phyloP scores from a whole-genome alignment of 2,797 vertebrate species.

The Periparus ater region DNA sequence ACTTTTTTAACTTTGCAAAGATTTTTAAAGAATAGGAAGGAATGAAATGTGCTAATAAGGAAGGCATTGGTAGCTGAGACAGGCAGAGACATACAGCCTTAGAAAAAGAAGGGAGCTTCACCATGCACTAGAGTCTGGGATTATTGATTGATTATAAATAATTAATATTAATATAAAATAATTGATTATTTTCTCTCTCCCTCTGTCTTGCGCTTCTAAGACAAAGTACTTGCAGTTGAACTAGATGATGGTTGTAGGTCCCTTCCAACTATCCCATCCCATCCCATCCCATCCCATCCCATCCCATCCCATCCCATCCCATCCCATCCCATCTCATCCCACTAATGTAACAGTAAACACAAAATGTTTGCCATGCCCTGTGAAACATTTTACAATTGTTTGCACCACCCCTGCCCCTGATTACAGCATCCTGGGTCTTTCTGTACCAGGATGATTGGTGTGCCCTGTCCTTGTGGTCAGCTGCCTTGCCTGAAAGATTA shows the following conservation, averaged over 20 bases:
- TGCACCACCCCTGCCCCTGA: neutral
- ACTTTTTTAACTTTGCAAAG: neutral
- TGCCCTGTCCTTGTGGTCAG: neutral
- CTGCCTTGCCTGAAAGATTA: neutral
- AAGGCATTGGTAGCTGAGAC: neutral
- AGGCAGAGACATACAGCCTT: neutral
- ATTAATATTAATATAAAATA: no score
- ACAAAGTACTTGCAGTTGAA: neutral
- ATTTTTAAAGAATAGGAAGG: neutral
- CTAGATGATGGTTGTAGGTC: neutral
- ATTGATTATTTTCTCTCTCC: neutral
- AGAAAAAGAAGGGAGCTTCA: neutral
- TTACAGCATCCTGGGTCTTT: neutral
- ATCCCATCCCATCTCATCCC: neutral
- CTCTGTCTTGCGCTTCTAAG: neutral
- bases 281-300: neutral
- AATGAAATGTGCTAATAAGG: neutral
- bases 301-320: neutral
- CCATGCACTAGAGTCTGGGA: neutral
- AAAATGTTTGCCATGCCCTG: neutral
- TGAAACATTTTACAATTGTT: neutral
- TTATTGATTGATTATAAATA: slow-evolving; percentile 25
- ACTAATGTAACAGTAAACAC: neutral
- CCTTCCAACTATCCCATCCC: neutral
- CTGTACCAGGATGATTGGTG: neutral